A percentile compares a stretch with the other conserved stretches of the same genome.
phyloP scores from a whole-genome alignment of 2,888 invertebrate genomes.

The Lacanobia oleracea region DNA sequence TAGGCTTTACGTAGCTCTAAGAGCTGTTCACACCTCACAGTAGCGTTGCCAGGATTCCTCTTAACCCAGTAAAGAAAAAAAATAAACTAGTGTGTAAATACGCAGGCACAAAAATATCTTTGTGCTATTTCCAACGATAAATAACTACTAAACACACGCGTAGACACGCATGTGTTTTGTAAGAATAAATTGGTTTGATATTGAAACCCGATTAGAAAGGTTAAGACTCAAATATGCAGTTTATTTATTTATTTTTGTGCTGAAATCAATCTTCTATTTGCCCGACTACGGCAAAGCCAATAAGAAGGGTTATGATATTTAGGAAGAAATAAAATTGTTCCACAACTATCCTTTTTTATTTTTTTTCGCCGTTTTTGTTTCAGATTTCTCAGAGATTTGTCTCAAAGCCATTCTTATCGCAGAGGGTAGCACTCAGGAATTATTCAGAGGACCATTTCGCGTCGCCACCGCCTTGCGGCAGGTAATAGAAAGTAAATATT shows the following conservation, averaged over 20 bases:
- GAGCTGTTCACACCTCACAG: constrained; percentile 47
- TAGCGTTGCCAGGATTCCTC: constrained; percentile 37
- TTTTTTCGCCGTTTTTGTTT: neutral
- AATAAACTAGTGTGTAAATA: neutral
- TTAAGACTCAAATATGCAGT: constrained; percentile 1
- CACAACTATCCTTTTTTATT: too few species aligned
- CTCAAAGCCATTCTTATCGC: constrained; percentile 25
- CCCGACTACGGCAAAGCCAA: too few species aligned
- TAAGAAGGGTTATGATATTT: too few species aligned
- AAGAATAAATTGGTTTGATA: constrained; percentile 26
- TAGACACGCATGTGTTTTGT: too few species aligned
- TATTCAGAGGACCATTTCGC: constrained; percentile 59
- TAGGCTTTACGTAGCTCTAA: constrained; percentile 42
- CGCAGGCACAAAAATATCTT: neutral
- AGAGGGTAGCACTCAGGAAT: constrained; percentile 42
- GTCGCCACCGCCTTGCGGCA: constrained; percentile 57
- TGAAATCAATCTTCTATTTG: neutral
- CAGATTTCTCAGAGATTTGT: neutral
- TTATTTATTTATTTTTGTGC: neutral
- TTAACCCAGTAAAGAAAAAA: constrained; percentile 42
- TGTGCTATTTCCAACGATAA: neutral
- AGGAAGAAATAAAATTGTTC: too few species aligned
- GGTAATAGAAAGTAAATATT: constrained; percentile 83
- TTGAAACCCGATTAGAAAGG: constrained; percentile 28
- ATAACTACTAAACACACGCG: neutral